Base-by-base conservation (phyloP, 2,888 invertebrate species). In the Thera britannica region DNA sequence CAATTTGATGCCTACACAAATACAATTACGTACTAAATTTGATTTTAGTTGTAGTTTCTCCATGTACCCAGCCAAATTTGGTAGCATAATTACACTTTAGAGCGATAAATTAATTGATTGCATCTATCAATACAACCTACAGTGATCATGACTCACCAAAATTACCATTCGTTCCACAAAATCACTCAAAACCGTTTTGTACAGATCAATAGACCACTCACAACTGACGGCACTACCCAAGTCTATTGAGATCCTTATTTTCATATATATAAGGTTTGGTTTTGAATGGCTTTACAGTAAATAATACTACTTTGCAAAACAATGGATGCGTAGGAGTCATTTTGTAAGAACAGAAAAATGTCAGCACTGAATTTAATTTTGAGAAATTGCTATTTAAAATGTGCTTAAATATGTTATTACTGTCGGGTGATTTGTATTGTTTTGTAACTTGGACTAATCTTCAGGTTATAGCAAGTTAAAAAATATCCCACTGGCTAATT, bases 341-440 rank as follows among this genome's bases (percentile, higher is more conserved):
- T 84, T 82, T 81, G 86, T 86, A 87, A 86, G 81, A 77, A 80
- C 78, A 77, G 77, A 84, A 87, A 89, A 89, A 88, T 86, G 82
- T 79, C 86, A 85, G 81, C 75, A 71, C 77, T 74, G 79, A 81
- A 78, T 77, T 63, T 36, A 72, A 75, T 77, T 81, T 79, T 74
- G 72, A 75, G 78, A 81, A 78, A 79, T 77, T 71, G 76, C 69
- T 70, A 73, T 77, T 77, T 75, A 69, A 67, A 69, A 46, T 71
- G 62, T n/a, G 41, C 59, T 58, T 72, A 74, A 75, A 72, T 68
- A 41, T 69, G 61, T 62, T 67, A 65, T 69, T 63, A 72, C 58
- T 67, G 44, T 67, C 67, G 54, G 6, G 58, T 62, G 61, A 64
- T 69, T 71, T 62, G 61, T 68, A 65, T 61, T 66, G 68, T 68